Conservation (phyloP, 2,113 vertebrate genomes). For the Ceyx cyanopectus region DNA sequence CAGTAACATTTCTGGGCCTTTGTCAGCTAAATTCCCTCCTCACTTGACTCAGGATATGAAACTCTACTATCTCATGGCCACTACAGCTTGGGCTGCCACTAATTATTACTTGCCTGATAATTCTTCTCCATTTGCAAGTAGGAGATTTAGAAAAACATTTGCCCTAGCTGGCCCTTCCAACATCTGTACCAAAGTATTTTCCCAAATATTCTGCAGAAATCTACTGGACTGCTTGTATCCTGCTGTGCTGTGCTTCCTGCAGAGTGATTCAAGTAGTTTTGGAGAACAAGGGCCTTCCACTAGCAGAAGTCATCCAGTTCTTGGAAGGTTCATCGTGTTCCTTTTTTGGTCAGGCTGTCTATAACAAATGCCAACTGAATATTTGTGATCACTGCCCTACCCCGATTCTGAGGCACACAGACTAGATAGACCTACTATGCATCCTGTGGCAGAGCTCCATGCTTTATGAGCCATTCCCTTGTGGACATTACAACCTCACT, state of each 20-base stretch:
- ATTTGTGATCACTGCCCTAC: background rate
- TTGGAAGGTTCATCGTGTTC: background rate
- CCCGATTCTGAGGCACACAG: background rate
- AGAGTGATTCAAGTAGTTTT: background rate
- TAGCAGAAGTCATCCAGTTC: background rate
- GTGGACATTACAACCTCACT: background rate
- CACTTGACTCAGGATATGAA: background rate
- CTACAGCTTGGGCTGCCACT: background rate
- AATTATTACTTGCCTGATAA: background rate
- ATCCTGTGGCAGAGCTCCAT: background rate
- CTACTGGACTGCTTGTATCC: background rate
- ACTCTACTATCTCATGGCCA: background rate
- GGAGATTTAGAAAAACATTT: background rate
- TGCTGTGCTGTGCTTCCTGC: background rate
- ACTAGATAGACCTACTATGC: background rate
- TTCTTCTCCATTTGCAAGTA: background rate
- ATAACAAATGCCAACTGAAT: background rate
- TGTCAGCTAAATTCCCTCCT: background rate
- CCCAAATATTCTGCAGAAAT: background rate
- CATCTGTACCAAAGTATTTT: background rate
- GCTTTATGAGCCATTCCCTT: background rate
- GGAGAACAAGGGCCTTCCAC: background rate
- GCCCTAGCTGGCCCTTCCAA: background rate
- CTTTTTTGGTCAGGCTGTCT: background rate
- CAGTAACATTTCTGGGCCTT: background rate